Base-by-base conservation (phyloP, 2,888 invertebrate species). In the Andrena flavipes region DNA sequence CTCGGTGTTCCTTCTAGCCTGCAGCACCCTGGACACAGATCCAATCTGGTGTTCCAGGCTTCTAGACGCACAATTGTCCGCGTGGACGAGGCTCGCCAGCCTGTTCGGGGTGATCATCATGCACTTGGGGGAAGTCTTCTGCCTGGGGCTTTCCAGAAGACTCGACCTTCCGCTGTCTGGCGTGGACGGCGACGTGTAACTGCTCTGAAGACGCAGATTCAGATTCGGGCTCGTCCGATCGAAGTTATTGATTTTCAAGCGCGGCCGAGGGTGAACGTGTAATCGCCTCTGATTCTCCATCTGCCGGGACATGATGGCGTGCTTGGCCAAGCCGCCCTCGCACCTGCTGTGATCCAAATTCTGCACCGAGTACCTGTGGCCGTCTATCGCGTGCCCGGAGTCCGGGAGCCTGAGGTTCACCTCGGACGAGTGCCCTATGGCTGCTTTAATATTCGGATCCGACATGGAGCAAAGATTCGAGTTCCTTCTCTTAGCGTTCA, bases 401-500 rank as follows among this genome's bases (percentile, higher is more conserved):
- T 49, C 54, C 0, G 87, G 82, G 16, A 87, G 26, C 26, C 87
- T 89, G 3, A 88, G 64, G 51, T 79, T 85, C 1, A 80, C 72
- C 0, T 86, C 86, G 0, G 88, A 76, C 2, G 72, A 48, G 10
- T 75, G 83, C 1, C 80, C 81, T 0, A 79, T 82, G 0, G 86
- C 86, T 0, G 88, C 87, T 65, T 92, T 92, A 60, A 93, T 91
- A 60, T 93, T 92, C 0, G 93, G 92, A 76, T 93, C 93, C 0
- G 93, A 93, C 80, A 93, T 84, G 2, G 93, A 93, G 5, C 92
- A 89, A 6, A 93, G 73, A 62, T 88, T 92, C 0, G 91, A 89
- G 59, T 91, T 89, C 63, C 90, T 90, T 16, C 87, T 76, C 35
- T 82, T 85, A 35, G 71, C 77, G 0, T 49, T 78, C 5, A 73